These are phyloP conservation scores for Sebastes variabilis DNA, from an alignment of 2,797 vertebrate species.

Conservation along the genomic window DNA sequence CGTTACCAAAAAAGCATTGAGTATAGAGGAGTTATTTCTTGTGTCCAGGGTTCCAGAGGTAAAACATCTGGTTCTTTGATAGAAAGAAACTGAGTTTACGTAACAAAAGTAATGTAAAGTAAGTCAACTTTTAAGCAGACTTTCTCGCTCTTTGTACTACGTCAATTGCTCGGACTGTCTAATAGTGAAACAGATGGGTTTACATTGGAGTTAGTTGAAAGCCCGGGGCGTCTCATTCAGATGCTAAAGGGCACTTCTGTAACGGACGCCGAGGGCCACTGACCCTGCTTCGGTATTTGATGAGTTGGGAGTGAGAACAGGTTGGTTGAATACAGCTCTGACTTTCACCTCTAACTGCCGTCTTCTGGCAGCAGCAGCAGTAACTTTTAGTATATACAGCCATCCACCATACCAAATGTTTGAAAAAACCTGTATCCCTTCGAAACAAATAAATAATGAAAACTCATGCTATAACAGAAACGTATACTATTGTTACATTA, in stretches of 20 bases:
- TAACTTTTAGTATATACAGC: not conserved
- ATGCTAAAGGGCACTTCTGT: rapidly evolving
- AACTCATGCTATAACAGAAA: not conserved
- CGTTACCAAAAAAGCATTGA: not conserved
- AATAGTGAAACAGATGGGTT: not conserved
- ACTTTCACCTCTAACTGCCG: not conserved
- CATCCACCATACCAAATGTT: not conserved
- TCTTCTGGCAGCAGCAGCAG: not conserved
- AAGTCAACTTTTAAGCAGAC: too few relatives aligned
- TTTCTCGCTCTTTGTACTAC: too few relatives aligned
- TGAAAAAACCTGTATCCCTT: too few relatives aligned
- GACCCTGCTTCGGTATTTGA: not conserved
- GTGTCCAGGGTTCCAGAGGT: too few relatives aligned
- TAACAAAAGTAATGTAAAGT: too few relatives aligned
- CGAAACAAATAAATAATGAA: not conserved
- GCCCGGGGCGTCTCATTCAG: not conserved
- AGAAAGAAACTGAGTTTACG: too few relatives aligned
- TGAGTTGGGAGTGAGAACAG: not conserved
- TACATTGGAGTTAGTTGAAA: not conserved
- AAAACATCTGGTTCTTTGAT: too few relatives aligned
- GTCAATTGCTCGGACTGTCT: too few relatives aligned
- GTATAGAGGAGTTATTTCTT: too few relatives aligned
- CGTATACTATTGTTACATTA: not conserved
- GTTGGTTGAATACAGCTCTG: not conserved
- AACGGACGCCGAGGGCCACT: not conserved